These are phyloP conservation scores for Hippoglossus stenolepis DNA, from an alignment of 2,113 vertebrate genomes.

Conservation along the genomic window DNA sequence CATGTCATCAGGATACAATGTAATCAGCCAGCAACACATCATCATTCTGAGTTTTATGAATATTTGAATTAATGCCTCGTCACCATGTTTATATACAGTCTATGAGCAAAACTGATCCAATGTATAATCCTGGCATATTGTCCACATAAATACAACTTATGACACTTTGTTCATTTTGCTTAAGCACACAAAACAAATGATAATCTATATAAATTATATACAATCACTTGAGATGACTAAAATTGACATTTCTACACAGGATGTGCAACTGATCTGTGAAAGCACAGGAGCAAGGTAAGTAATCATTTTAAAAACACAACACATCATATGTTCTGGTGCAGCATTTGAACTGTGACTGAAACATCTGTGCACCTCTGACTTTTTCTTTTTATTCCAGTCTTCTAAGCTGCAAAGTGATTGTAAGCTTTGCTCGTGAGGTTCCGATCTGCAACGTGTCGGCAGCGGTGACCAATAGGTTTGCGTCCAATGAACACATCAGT, in stretches of 20 bases:
- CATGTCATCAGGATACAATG: conserved; percentile 49
- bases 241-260: conserved; percentile 42
- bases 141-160: neutral
- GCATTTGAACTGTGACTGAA: neutral
- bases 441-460: conserved; percentile 51
- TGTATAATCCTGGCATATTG: neutral
- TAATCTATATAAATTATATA: neutral
- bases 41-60: neutral
- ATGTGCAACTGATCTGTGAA: conserved; percentile 24
- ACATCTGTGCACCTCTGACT: neutral
- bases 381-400: conserved; percentile 7
- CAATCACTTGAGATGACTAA: conserved; percentile 10
- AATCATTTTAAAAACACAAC: neutral
- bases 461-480: conserved; percentile 35
- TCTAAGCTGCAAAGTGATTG: conserved; percentile 53
- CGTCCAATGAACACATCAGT: neutral
- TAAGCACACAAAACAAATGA: neutral
- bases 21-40: conserved; percentile 26
- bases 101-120: too few relatives aligned
- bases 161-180: too few relatives aligned
- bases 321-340: neutral
- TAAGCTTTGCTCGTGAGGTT: conserved; percentile 34
- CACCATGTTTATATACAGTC: too few relatives aligned
- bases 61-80: too few relatives aligned
- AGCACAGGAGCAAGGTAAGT: conserved; percentile 47